Percentiles rank a stretch among this genome's conserved stretches.
Evolutionary conservation across 2,888 invertebrate genomes (phyloP).

Genomic region (Oscheius sp.): DNA sequence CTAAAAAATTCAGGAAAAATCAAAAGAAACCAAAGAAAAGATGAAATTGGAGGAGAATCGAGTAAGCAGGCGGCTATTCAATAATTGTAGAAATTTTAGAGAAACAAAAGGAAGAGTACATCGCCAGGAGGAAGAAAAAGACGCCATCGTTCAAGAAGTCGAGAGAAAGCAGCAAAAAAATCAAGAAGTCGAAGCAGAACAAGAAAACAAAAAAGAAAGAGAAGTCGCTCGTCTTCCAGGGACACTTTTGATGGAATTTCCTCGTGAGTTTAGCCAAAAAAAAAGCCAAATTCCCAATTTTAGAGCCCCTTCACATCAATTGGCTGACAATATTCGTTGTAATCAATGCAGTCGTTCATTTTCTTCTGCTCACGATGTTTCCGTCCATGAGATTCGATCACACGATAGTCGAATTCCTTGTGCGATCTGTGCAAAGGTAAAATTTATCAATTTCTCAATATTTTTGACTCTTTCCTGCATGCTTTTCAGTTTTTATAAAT

Average conservation of each 20-base stretch:
- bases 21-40: too few relatives aligned
- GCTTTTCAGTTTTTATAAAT: background rate
- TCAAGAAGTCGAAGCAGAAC: background rate
- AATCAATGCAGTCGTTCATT: constrained; percentile 25
- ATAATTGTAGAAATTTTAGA: too few relatives aligned
- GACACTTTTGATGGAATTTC: constrained; percentile 47
- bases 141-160: background rate
- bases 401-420: constrained; percentile 39
- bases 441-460: background rate
- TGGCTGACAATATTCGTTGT: background rate
- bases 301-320: background rate
- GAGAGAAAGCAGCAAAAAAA: background rate
- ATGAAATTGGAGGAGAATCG: too few relatives aligned
- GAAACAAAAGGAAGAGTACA: background rate
- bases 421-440: constrained; percentile 43
- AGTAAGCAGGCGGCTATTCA: too few relatives aligned
- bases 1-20: too few relatives aligned
- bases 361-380: constrained; percentile 12
- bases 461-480: background rate
- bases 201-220: constrained; percentile 10
- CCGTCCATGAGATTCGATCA: constrained; percentile 41
- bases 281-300: background rate
- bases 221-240: constrained; percentile 40
- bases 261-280: constrained; percentile 34
- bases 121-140: background rate